Evolutionary conservation across 37 sponge, comb jelly and placozoan species (phyloP).

Genomic region (Petrosia ficiformis): DNA sequence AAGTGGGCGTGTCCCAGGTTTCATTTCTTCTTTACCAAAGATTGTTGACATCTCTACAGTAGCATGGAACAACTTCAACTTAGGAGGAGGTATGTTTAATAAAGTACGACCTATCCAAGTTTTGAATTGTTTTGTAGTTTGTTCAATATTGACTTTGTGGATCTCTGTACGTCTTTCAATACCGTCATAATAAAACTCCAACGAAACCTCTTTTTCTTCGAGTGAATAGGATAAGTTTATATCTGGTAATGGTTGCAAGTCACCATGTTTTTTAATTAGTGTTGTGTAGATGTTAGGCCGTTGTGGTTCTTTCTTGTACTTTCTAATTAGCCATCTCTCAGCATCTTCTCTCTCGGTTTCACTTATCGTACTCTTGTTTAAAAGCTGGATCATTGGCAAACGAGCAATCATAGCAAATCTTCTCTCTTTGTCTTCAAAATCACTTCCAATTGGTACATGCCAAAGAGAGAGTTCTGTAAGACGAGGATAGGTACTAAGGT

Average conservation of each 20-base stretch:
- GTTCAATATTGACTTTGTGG: conserved; percentile 8
- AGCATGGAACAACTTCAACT: conserved; percentile 10
- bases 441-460: conserved; percentile 24
- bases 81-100: conserved; percentile 9
- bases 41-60: neutral
- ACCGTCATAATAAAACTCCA: conserved; percentile 38
- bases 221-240: no score
- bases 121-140: conserved; percentile 29
- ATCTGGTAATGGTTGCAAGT: conserved; percentile 29
- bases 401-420: conserved; percentile 48
- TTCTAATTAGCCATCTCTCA: conserved; percentile 56
- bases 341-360: conserved; percentile 49
- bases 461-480: conserved; percentile 37
- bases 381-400: conserved; percentile 14
- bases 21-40: conserved; percentile 19
- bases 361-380: conserved; percentile 55
- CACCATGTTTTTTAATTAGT: conserved; percentile 45
- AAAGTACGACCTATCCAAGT: conserved; percentile 22
- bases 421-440: conserved; percentile 35
- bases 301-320: neutral
- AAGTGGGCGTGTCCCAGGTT: neutral
- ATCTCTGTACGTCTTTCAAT: neutral
- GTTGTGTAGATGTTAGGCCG: conserved; percentile 11
- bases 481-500: conserved; percentile 1
- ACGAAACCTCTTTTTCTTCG: neutral